Percentiles rank a stretch among this genome's conserved stretches.
Conservation (phyloP, 2,113 vertebrate genomes). For the Hippocampus mohnikei region DNA sequence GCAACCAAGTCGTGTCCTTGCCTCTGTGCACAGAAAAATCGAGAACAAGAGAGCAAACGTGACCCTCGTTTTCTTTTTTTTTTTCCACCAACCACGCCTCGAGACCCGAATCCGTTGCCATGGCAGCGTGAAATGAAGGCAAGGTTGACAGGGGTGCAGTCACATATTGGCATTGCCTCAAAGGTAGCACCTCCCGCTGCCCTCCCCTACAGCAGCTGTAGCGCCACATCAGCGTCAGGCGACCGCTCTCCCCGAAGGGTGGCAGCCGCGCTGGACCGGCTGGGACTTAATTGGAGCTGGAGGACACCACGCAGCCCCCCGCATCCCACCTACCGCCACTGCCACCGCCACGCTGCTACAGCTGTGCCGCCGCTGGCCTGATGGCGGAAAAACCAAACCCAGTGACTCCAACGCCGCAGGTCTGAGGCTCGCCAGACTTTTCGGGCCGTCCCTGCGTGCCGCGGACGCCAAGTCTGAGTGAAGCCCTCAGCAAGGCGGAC, state of each 20-base stretch:
- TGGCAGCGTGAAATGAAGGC: conserved; percentile 47
- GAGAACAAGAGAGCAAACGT: conserved; percentile 39
- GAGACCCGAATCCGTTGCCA: conserved; percentile 35
- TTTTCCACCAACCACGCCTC: conserved; percentile 28
- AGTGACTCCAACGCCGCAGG: conserved; percentile 38
- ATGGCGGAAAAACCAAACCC: conserved; percentile 55
- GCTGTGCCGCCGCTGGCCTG: conserved; percentile 59
- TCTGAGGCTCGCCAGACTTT: conserved; percentile 50
- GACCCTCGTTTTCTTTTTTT: conserved; percentile 22
- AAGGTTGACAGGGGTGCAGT: conserved; percentile 61
- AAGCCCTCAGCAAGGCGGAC: conserved; percentile 42
- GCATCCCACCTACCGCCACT: conserved; percentile 9
- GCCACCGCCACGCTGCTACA: conserved; percentile 46
- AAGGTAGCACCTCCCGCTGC: conserved; percentile 64
- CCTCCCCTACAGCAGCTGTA: conserved; percentile 74
- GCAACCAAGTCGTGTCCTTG: no score
- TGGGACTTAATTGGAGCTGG: conserved; percentile 64
- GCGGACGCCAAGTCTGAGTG: conserved; percentile 37
- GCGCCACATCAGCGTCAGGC: conserved; percentile 69
- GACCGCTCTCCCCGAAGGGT: conserved; percentile 45
- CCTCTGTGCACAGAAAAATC: background rate
- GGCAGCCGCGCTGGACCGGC: conserved; percentile 34
- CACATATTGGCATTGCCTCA: conserved; percentile 73
- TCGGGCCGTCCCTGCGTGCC: conserved; percentile 26
- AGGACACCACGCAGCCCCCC: conserved; percentile 32